Base-by-base conservation (phyloP, 2,797 vertebrate species). In the Takifugu rubripes region DNA sequence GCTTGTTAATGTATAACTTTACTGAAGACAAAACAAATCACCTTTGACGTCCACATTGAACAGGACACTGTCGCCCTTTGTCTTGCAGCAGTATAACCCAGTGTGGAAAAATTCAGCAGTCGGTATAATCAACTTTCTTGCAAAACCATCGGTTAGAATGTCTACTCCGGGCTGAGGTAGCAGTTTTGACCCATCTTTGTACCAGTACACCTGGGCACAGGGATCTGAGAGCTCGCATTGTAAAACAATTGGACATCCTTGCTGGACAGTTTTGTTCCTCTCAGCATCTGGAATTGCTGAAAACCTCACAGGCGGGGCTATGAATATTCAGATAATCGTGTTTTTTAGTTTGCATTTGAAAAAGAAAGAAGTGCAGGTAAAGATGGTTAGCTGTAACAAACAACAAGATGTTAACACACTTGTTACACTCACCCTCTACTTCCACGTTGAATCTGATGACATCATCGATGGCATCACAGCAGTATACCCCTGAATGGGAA, bases 11-110 rank as follows among this genome's bases (percentile, higher is more conserved):
- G 54, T 55, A 66, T 72, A 54, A 72, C 59, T 72, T 68, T 15
- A 46, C 43, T 56, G 52, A 73, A 70, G 52, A 56, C 64, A 61
- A 79, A 78, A 75, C 17, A 66, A 83, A 77, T 88, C 77, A 96
- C 96, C 96, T 96, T 91, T 90, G 71, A 99, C 82, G 3, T 92
- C 92, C 85, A 98, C 86, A 17, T 78, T 94, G 87, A 96, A 97
- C 57, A 86, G 91, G 81, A 93, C 78, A 3, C 90, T 87, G 81
- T 94, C 94, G 2, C 94, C 92, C 25, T 94, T 94, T 5, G 91
- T 93, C n/a, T 95, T 94, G 17, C 95, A 98, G 87, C 92, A 92
- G 10, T 94, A 98, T 45, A 93, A 90, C 25, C 96, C 96, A 0
- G 94, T 82, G 0, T 97, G 91, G 17, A 81, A 84, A 43, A 82